Conservation (phyloP, 2,113 vertebrate species). For the Hemiscyllium ocellatum region DNA sequence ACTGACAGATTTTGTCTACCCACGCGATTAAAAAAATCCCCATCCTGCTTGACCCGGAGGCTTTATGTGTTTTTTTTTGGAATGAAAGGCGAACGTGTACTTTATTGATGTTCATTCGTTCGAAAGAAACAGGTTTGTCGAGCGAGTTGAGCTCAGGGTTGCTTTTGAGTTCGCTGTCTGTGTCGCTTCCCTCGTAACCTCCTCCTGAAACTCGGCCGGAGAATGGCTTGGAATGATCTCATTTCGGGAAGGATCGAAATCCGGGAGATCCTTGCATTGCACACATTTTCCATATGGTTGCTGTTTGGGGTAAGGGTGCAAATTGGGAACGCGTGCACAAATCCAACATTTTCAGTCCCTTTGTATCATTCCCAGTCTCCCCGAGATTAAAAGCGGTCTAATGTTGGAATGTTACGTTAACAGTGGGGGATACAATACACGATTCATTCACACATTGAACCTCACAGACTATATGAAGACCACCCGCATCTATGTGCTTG, state of each 20-base stretch:
- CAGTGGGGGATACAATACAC: background rate
- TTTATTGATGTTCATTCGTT: background rate
- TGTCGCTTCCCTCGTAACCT: background rate
- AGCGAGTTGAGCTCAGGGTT: too few relatives aligned
- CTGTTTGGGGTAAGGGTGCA: background rate
- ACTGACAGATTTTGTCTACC: background rate
- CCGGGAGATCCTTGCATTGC: background rate
- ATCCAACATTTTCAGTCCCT: background rate
- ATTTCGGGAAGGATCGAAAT: background rate
- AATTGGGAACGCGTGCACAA: too few relatives aligned
- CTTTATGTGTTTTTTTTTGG: background rate
- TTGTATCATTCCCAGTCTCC: background rate
- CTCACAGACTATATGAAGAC: background rate
- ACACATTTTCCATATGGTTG: background rate
- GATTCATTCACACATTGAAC: background rate
- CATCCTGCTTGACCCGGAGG: background rate
- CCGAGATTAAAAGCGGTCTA: background rate
- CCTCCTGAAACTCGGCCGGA: background rate
- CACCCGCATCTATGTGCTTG: background rate
- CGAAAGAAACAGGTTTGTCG: background rate
- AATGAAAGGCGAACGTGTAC: background rate
- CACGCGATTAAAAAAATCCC: background rate
- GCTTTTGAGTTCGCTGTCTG: background rate
- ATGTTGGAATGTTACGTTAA: background rate
- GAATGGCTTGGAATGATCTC: background rate